phyloP scores from a whole-genome alignment of 2,113 vertebrate species.

The Tragelaphus scriptus region DNA sequence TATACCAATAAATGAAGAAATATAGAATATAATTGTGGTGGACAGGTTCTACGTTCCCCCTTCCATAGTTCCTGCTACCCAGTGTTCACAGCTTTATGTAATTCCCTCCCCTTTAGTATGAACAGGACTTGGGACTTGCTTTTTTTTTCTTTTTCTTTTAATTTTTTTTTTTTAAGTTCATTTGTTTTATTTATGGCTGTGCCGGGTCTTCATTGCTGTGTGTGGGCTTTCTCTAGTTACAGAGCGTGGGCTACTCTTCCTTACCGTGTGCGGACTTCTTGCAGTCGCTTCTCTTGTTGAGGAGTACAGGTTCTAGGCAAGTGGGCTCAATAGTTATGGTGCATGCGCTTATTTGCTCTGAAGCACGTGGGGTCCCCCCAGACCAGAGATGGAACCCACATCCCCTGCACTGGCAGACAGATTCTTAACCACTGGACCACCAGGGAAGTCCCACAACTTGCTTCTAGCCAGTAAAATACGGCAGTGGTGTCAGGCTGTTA shows the following conservation, averaged over 20 bases:
- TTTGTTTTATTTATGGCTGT: not conserved
- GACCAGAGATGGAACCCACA: not conserved
- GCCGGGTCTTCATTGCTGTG: not conserved
- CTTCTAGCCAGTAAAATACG: not conserved
- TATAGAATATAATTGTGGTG: not conserved
- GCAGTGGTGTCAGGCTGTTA: too few relatives aligned
- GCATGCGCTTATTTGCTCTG: not conserved
- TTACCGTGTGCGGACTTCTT: accelerated
- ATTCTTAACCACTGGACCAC: not conserved
- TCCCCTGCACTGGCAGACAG: not conserved
- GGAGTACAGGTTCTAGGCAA: not conserved
- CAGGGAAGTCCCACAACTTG: not conserved
- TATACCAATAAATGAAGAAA: not conserved
- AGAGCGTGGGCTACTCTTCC: not conserved
- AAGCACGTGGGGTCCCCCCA: not conserved
- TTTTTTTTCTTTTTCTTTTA: not conserved
- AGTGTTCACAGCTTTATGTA: not conserved
- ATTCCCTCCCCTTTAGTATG: not conserved
- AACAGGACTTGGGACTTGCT: not conserved
- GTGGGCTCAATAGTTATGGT: not conserved
- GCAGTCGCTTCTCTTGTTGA: not conserved
- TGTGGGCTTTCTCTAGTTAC: not conserved
- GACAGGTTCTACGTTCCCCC: not conserved
- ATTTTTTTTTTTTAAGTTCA: not conserved
- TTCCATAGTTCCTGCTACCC: not conserved